Base-by-base conservation (phyloP, 2,797 vertebrate species). In the Scleropages formosus region DNA sequence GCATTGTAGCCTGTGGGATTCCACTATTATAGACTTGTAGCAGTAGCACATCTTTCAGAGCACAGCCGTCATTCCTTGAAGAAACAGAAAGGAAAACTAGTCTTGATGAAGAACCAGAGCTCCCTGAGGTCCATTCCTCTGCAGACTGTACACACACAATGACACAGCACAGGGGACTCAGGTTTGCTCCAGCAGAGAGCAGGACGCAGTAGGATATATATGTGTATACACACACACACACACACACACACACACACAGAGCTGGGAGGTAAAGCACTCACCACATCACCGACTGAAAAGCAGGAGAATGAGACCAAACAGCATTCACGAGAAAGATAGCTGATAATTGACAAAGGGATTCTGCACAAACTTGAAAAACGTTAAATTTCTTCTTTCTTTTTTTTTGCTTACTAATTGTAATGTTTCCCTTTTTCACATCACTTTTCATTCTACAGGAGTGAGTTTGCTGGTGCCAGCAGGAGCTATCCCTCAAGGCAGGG, bases 381-480 rank as follows among this genome's bases (percentile, higher is more conserved):
- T n/a, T 1, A 6, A 0, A 47, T 58, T 18, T 20, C 73, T 58
- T 11, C 44, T 22, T 0, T 24, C 4, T 24, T n/a, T 4, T 59
- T 51, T 16, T 10, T 31, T 46, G 12, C 67, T 69, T 12, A 12
- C n/a, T 1, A n/a, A 18, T 70, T 46, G 49, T 39, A 44, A 27
- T 47, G 1, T n/a, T 39, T 46, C 12, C 7, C 44, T 49, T 31
- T n/a, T 46, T 53, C 68, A 22, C 11, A 22, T 47, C 26, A 39
- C 31, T 39, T 31, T 13, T 24, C 24, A 26, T 22, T 63, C 59
- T 26, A 82, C 90, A 99, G 96, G 97, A 84, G 95, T 99, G 77
- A 98, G 97, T 87, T 91, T 99, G 90, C 91, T 99, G 84, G 95
- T 98, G 88, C 97, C 97, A 79, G 96, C 97, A 0, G 97, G 97